Base-by-base conservation (phyloP, 2,113 vertebrate genomes). In the Meleagris gallopavo region DNA sequence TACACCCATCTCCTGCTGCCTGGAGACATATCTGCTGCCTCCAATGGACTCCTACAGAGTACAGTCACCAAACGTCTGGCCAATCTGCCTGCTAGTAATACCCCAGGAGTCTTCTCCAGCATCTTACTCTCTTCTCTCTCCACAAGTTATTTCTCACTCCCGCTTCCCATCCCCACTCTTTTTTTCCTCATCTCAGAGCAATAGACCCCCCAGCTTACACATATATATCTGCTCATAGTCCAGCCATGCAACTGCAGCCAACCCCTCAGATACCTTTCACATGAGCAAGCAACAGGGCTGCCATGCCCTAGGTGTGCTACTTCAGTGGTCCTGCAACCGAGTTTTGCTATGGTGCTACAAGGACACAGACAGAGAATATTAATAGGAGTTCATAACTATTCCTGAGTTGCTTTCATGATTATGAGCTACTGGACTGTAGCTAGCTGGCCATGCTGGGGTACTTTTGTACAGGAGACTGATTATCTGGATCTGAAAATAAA, bases 41-140 rank as follows among this genome's bases (percentile, higher is more conserved):
- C 58, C 48, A 55, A 13, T 3, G 1, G 54, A 69, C 62, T 83
- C 67, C 83, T 71, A 29, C 46, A 19, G 38, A 73, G 60, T 19
- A 48, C 0, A 0, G 10, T 11, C 62, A 61, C 1, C 2, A 6
- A 43, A 4, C 15, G 21, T 34, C 34, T 60, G 74, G n/a, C 65
- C 77, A 66, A 13, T 36, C 9, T 84, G 45, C 41, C 58, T 54
- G 61, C 12, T 29, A 40, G 52, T 43, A 83, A 32, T 34, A 62
- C 20, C 13, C 19, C 22, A 1, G 0, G 18, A 2, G 8, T 25
- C 60, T 72, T 69, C 57, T 72, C 20, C 13, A 84, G 73, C 30
- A 36, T 17, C 71, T 85, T 91, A 30, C 11, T 72, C 48, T 83
- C 45, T 67, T 60, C 62, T 61, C 54, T 75, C 29, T 13, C 41